Percentiles rank a stretch among this genome's conserved stretches.
Evolutionary conservation across 1,140 invertebrate genomes (phyloP).

Genomic region (Samia ricini): DNA sequence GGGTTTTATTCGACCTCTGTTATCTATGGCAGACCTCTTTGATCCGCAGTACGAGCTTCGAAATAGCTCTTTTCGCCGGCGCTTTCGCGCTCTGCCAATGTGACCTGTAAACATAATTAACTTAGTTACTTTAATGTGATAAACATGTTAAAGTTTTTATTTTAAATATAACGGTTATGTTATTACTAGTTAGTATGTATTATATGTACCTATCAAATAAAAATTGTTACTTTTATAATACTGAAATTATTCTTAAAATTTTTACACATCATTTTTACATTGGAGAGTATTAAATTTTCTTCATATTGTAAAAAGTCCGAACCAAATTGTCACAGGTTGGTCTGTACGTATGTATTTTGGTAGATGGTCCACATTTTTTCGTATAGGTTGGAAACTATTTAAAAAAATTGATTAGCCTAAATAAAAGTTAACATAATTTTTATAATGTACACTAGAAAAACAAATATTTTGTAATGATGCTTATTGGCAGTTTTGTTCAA

Average conservation of each 20-base stretch:
- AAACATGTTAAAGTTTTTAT: neutral
- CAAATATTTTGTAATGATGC: neutral
- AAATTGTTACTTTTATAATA: no score
- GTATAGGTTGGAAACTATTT: no score
- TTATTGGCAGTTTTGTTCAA: neutral
- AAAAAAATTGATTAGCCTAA: no score
- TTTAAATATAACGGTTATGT: constrained; percentile 26
- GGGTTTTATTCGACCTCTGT: constrained; percentile 44
- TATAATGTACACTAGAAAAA: no score
- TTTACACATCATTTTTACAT: no score
- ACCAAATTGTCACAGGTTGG: no score
- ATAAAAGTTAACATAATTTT: no score
- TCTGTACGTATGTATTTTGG: neutral
- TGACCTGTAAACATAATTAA: constrained; percentile 54
- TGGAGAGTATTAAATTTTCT: no score
- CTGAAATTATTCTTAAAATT: no score
- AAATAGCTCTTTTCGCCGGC: constrained; percentile 41
- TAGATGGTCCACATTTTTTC: no score
- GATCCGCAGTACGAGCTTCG: constrained; percentile 48
- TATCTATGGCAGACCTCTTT: constrained; percentile 48
- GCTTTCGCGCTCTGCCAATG: constrained; percentile 12
- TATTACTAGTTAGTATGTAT: constrained; percentile 27
- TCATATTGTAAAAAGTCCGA: no score
- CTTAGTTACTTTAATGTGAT: neutral
- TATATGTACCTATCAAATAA: no score